phyloP scores from a whole-genome alignment of 2,888 invertebrate genomes.

The Argyra leucocephala region DNA sequence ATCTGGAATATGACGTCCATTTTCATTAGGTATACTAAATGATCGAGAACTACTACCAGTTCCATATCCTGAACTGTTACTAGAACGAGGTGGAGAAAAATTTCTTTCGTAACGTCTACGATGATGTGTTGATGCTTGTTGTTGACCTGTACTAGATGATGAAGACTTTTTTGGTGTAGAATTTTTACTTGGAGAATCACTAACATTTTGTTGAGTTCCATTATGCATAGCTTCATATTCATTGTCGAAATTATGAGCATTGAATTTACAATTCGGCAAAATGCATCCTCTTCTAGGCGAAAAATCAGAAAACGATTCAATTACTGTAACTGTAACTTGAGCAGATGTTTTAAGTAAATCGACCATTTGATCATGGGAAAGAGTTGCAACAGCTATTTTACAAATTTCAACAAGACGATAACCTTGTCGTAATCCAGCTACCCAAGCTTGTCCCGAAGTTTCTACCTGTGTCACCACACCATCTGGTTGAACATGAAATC shows the following conservation, averaged over 20 bases:
- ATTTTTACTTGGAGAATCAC: slow-evolving; percentile 23
- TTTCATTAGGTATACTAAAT: slow-evolving; percentile 34
- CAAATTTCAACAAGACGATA: slow-evolving; percentile 85
- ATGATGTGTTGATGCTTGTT: slow-evolving; percentile 44
- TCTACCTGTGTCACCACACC: slow-evolving; percentile 75
- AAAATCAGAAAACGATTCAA: slow-evolving; percentile 61
- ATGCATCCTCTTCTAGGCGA: slow-evolving; percentile 59
- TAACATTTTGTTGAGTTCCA: slow-evolving; percentile 15
- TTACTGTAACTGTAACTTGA: slow-evolving; percentile 73
- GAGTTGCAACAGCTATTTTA: slow-evolving; percentile 77
- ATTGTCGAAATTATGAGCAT: slow-evolving; percentile 52
- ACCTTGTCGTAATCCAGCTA: slow-evolving; percentile 79
- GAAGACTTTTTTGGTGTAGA: slow-evolving; percentile 25
- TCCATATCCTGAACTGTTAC: slow-evolving; percentile 75
- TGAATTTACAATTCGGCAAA: slow-evolving; percentile 55
- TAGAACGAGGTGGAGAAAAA: slow-evolving; percentile 67
- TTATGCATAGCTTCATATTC: slow-evolving; percentile 49
- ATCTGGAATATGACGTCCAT: slow-evolving; percentile 24
- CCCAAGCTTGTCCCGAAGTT: slow-evolving; percentile 45
- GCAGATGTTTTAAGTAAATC: slow-evolving; percentile 82
- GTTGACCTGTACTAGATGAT: slow-evolving; percentile 39
- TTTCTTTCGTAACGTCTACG: slow-evolving; percentile 64
- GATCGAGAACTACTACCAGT: slow-evolving; percentile 54
- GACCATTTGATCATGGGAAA: slow-evolving; percentile 86
- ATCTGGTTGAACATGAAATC: slow-evolving; percentile 84